Evolutionary conservation across 2,888 invertebrate species (phyloP), one percentile per base, ranked within the genome.

Genomic region (Limnephilus lunatus): DNA sequence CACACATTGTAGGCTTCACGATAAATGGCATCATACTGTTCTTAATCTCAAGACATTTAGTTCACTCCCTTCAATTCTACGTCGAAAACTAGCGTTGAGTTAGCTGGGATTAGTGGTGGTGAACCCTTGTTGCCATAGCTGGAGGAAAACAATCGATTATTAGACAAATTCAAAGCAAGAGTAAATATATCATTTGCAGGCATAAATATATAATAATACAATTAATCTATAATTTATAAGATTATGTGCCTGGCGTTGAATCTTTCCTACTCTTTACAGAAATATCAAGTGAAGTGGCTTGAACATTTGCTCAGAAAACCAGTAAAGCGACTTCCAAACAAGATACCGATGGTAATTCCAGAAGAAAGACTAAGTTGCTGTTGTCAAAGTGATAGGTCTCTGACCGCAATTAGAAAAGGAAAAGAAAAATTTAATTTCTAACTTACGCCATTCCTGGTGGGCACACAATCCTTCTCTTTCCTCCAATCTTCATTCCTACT

Each of bases 401-500:
- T 19, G 25, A 44, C 2, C 53, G 3, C 4, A 15, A 53, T 15
- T n/a, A n/a, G 3, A 35, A 4, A 19, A 68, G 68, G 25, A 68
- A 68, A 68, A 19, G 53, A 15, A 3, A 15, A 48, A 5, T 68
- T 1, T 9, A n/a, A 68, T 68, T 25, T 83, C 48, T 90, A 87
- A 97, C 98, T 97, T 97, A 99, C 97, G 97, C 99, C 97, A 98
- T 97, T 88, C 97, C 95, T 89, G 99, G 97, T 93, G 99, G 99
- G 95, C 98, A 98, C 30, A 97, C 97, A 91, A 99, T 97, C 94
- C 97, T 97, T 94, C 99, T 97, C 95, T 98, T 99, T 94, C 99
- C 99, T 68, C 99, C 99, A 92, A 98, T 97, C 95, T 98, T 98
- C 99, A 99, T 99, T 89, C 99, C 99, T 82, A 95, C 95, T n/a